Conservation (phyloP, 2,113 vertebrate species). For the Chaenogobius annularis region DNA sequence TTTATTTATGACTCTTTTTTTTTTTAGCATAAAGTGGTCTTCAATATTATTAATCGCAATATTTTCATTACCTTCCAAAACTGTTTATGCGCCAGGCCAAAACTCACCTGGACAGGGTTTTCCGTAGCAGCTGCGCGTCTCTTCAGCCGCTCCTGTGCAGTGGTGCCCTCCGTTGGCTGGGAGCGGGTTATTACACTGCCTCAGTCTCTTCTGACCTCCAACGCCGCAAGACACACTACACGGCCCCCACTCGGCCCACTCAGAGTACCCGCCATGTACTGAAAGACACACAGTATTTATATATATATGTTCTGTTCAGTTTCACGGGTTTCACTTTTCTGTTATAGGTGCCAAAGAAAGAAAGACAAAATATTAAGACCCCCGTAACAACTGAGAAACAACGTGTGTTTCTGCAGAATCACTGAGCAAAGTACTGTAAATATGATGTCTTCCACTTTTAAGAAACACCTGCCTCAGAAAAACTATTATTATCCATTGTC, state of each 20-base stretch:
- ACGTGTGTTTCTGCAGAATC: too few relatives aligned
- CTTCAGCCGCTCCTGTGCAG: conserved; percentile 78
- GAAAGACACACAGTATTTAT: conserved; percentile 19
- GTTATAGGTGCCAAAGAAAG: background rate
- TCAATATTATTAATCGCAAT: too few relatives aligned
- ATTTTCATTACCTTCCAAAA: background rate
- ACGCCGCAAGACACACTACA: conserved; percentile 90
- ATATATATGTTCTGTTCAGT: background rate
- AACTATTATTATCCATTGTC: too few relatives aligned
- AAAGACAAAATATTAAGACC: too few relatives aligned
- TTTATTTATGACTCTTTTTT: too few relatives aligned
- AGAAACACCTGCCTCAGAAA: too few relatives aligned
- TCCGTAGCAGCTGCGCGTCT: conserved; percentile 81
- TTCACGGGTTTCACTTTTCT: background rate
- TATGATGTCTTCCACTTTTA: too few relatives aligned
- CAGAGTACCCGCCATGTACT: conserved; percentile 92
- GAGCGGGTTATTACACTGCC: conserved; percentile 85
- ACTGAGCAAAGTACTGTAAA: too few relatives aligned
- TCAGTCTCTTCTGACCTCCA: conserved; percentile 84
- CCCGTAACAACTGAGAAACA: too few relatives aligned
- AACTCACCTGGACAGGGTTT: conserved; percentile 87
- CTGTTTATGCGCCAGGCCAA: background rate
- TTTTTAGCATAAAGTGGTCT: too few relatives aligned
- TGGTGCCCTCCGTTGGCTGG: conserved; percentile 89
- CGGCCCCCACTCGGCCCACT: conserved; percentile 87